These are phyloP conservation scores for Glaucopsyche alexis DNA, from an alignment of 2,888 invertebrate genomes.

Conservation along the genomic window DNA sequence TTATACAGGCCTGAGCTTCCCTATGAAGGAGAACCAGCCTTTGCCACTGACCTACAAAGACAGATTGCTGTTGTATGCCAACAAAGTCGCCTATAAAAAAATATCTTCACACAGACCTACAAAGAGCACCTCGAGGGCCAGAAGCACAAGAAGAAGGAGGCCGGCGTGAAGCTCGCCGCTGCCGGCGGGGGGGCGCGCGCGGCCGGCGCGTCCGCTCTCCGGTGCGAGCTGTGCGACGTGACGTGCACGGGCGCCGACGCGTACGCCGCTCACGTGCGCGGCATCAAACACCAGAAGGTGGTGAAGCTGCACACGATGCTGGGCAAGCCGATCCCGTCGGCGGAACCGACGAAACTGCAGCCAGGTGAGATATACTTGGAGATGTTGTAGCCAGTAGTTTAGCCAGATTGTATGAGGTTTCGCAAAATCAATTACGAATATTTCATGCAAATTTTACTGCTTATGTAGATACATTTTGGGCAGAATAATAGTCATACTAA, in stretches of 20 bases:
- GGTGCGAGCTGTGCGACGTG: slow-evolving; percentile 98
- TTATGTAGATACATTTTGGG: too few species aligned
- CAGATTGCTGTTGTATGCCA: too few species aligned
- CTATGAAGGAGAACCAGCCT: too few species aligned
- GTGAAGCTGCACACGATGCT: slow-evolving; percentile 97
- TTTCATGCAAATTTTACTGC: too few species aligned
- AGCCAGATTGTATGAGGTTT: too few species aligned
- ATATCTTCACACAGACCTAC: slow-evolving; percentile 56
- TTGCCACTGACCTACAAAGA: too few species aligned
- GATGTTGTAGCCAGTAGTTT: neutral
- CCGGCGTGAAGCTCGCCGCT: slow-evolving; percentile 82
- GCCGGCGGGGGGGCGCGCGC: slow-evolving; percentile 79
- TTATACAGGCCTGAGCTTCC: too few species aligned
- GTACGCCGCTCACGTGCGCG: slow-evolving; percentile 98
- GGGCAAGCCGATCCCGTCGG: slow-evolving; percentile 98
- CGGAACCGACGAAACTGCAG: slow-evolving; percentile 93
- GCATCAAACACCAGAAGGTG: slow-evolving; percentile 98
- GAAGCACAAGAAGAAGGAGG: slow-evolving; percentile 99
- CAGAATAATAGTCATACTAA: too few species aligned
- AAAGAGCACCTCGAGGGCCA: slow-evolving; percentile 98
- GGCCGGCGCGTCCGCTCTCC: slow-evolving; percentile 79
- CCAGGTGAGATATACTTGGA: slow-evolving; percentile 47
- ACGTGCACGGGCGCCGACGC: slow-evolving; percentile 99
- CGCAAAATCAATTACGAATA: too few species aligned
- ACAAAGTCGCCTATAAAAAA: neutral